Evolutionary conservation across 2,888 invertebrate genomes (phyloP).

Genomic region (Mallateleia sp.): DNA sequence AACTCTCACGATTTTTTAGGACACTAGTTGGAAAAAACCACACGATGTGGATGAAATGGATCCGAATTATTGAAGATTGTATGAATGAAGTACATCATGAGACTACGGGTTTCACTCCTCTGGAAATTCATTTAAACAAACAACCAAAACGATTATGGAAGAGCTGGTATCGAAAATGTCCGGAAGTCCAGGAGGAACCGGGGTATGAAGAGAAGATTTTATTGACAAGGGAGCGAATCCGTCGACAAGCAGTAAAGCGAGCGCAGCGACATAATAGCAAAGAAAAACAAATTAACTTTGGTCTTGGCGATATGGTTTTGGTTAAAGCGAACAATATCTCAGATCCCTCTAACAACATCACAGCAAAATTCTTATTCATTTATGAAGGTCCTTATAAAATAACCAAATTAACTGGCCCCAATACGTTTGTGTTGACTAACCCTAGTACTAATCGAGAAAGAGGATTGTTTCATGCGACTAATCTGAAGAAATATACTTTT

Average conservation of each 20-base stretch:
- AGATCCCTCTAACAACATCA: no score
- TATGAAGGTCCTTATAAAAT: background rate
- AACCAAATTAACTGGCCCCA: background rate
- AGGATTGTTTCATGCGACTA: background rate
- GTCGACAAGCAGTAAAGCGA: no score
- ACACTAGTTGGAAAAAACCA: background rate
- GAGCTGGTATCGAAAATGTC: background rate
- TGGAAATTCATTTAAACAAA: slow-evolving; percentile 11
- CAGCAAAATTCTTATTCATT: background rate
- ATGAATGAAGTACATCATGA: slow-evolving; percentile 20
- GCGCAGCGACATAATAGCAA: no score
- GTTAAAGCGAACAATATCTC: background rate
- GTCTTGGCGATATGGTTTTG: background rate
- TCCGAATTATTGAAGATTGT: background rate
- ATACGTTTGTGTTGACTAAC: background rate
- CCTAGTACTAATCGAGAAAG: background rate
- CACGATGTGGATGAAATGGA: slow-evolving; percentile 2
- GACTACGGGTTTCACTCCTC: slow-evolving; percentile 13
- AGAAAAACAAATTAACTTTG: background rate
- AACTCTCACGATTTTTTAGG: background rate
- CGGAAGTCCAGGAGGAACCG: background rate
- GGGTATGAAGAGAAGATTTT: background rate
- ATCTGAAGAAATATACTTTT: no score
- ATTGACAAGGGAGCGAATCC: background rate
- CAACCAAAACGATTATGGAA: background rate